Percentiles rank a stretch among this genome's conserved stretches.
phyloP scores from a whole-genome alignment of 1,140 invertebrate genomes.

The Saccostrea glomerata region DNA sequence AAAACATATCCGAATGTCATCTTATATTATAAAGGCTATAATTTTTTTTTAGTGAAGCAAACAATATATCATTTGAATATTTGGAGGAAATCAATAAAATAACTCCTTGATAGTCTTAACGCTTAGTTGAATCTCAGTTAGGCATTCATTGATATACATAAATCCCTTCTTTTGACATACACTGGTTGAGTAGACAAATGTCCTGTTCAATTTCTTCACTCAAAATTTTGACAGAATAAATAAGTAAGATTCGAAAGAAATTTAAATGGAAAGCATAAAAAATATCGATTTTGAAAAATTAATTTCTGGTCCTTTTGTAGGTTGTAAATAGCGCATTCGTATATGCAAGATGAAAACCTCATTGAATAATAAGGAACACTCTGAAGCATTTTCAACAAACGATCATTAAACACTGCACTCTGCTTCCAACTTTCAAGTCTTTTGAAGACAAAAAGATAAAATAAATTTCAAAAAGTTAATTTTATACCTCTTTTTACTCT shows the following conservation, averaged over 20 bases:
- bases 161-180: neutral
- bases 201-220: neutral
- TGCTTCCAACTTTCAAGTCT: no score
- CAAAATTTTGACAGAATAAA: neutral
- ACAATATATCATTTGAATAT: neutral
- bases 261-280: neutral
- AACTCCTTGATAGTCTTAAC: neutral
- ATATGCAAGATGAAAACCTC: no score
- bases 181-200: conserved; percentile 4
- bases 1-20: neutral
- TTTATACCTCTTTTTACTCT: no score
- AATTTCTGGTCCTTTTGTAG: neutral
- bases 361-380: no score
- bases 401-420: no score
- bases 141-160: neutral
- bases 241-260: neutral
- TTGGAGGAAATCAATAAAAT: neutral
- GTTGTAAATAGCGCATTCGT: no score
- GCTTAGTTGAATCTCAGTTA: neutral
- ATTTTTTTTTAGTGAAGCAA: neutral
- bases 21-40: neutral
- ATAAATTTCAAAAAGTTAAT: no score
- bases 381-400: no score
- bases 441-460: no score
- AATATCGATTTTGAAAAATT: neutral